Conservation (phyloP, 2,113 vertebrate species). For the Amphilophus citrinellus region DNA sequence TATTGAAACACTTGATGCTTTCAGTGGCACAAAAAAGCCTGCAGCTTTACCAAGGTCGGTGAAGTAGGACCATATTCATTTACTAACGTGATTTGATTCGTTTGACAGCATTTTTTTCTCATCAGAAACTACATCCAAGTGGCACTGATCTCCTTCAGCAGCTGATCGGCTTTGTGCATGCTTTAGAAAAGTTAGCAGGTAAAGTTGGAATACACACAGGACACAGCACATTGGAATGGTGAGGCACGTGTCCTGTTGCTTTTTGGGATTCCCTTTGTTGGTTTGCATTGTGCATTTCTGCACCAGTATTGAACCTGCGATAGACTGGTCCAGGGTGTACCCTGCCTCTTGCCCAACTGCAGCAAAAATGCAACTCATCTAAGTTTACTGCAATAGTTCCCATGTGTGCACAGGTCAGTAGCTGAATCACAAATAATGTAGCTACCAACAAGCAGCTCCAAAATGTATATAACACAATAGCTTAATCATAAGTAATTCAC, state of each 20-base stretch:
- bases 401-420: neutral
- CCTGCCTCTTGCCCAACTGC: rapidly evolving
- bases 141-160: neutral
- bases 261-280: neutral
- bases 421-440: neutral
- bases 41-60: neutral
- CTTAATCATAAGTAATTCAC: neutral
- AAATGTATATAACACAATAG: neutral
- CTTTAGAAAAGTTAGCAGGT: neutral
- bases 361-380: neutral
- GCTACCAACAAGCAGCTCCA: neutral
- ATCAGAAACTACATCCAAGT: neutral
- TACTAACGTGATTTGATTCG: neutral
- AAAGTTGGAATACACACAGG: neutral
- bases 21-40: neutral
- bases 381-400: neutral
- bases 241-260: neutral
- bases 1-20: neutral
- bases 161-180: neutral
- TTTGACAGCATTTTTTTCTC: neutral
- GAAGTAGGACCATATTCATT: neutral
- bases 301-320: neutral
- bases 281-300: neutral
- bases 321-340: neutral
- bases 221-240: neutral